phyloP scores from a whole-genome alignment of 2,113 vertebrate species.

The Gymnorhina tibicen region DNA sequence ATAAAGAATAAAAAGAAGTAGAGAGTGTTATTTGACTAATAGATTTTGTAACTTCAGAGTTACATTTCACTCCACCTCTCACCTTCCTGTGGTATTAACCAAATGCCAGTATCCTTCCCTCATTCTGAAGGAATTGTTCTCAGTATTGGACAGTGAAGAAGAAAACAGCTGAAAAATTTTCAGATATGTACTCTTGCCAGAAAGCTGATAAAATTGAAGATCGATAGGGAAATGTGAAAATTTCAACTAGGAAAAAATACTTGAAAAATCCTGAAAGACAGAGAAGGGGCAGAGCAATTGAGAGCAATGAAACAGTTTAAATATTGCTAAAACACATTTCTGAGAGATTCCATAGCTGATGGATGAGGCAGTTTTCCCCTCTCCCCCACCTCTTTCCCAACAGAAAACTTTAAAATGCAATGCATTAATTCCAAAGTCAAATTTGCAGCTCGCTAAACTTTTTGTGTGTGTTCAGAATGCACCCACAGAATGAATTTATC shows the following conservation, averaged over 20 bases:
- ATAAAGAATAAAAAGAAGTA: neutral
- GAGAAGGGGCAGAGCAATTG: neutral
- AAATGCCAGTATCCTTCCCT: neutral
- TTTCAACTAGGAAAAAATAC: neutral
- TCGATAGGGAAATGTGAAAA: neutral
- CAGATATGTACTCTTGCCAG: neutral
- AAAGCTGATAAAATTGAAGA: neutral
- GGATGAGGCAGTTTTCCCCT: fast-evolving
- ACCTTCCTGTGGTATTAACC: neutral
- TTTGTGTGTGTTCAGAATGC: neutral
- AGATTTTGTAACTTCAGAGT: neutral
- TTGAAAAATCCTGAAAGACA: neutral
- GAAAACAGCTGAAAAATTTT: neutral
- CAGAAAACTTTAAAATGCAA: neutral
- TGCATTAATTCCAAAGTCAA: neutral
- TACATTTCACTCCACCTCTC: neutral
- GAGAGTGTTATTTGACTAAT: neutral
- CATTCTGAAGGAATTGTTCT: neutral
- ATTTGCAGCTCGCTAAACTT: neutral
- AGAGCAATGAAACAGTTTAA: neutral
- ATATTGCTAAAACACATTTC: neutral
- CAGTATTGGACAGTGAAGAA: neutral
- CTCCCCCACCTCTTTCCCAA: neutral
- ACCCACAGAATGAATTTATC: constrained; percentile 5
- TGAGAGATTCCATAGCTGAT: neutral